Base-by-base conservation (phyloP, 2,113 vertebrate genomes). In the Daubentonia madagascariensis region DNA sequence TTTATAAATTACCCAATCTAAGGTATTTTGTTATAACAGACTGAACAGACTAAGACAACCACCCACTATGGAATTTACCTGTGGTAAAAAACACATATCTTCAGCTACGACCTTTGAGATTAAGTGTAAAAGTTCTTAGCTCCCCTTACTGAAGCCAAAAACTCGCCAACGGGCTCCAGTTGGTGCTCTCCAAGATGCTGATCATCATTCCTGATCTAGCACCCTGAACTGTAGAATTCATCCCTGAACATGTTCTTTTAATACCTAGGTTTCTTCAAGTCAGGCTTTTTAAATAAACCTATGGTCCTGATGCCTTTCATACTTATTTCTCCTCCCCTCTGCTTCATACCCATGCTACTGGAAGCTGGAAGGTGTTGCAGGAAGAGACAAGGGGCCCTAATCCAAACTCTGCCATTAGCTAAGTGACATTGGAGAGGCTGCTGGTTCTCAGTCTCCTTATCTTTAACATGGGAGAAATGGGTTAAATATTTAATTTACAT, bases 141-240 rank as follows among this genome's bases (percentile, higher is more conserved):
- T 87, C 35, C 67, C 13, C 45, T 76, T 63, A 14, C 11, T 43
- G 22, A 65, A 30, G 22, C 54, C 10, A 23, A 35, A 61, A 85
- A 7, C 25, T 57, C 4, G 13, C 8, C 25, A 16, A 22, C 1
- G 8, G 23, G 61, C 0, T 40, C 35, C 50, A 10, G 28, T 3
- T 9, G 61, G 30, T 52, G 0, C 54, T 61, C 59, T 63, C 22
- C 9, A 43, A 35, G 48, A 7, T 75, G 61, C 40, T 50, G 4
- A 43, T 4, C 16, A 6, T 16, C 43, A 17, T 30, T 73, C 8
- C 32, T 95, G 20, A 4, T 22, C n/a, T 45, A 30, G 43, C 17
- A 52, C 6, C 28, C 45, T 67, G 48, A 3, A 57, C n/a, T 67
- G 22, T 23, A 80, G 54, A 59, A 73, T 75, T 67, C 57, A 80